phyloP scores from a whole-genome alignment of 2,113 vertebrate genomes.

The Zapus hudsonius region DNA sequence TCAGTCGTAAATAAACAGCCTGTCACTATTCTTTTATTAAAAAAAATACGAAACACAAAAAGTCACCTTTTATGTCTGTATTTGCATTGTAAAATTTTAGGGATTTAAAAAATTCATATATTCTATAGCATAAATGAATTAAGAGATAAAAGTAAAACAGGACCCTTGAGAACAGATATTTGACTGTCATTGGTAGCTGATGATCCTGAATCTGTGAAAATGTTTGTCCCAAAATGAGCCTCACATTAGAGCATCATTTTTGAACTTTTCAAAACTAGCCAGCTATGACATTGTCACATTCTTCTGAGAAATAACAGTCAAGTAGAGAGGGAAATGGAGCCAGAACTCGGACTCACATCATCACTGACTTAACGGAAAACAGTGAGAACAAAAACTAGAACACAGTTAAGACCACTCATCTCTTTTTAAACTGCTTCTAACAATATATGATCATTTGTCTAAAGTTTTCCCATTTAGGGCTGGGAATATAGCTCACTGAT shows the following conservation, averaged over 20 bases:
- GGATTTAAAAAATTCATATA: background rate
- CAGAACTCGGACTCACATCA: background rate
- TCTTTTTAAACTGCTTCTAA: background rate
- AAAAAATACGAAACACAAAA: background rate
- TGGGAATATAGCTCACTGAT: background rate
- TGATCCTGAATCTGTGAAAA: background rate
- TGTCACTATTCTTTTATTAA: background rate
- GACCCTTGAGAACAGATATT: background rate
- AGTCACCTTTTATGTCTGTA: constrained; percentile 22
- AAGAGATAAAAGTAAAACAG: background rate
- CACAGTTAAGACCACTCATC: background rate
- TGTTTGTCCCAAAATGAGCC: background rate
- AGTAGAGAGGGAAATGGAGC: background rate
- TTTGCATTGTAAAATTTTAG: constrained; percentile 16
- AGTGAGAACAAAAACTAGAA: background rate
- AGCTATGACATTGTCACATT: background rate
- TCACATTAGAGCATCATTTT: background rate
- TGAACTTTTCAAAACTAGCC: background rate
- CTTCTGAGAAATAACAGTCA: background rate
- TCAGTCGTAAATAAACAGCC: background rate
- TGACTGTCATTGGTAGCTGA: background rate
- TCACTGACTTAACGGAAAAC: background rate
- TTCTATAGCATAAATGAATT: background rate
- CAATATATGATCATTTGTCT: constrained; percentile 39
- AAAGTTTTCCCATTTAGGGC: background rate